Evolutionary conservation across 2,888 invertebrate species (phyloP), one percentile per base, ranked within the genome.

Genomic region (Microctonus hyperodae): DNA sequence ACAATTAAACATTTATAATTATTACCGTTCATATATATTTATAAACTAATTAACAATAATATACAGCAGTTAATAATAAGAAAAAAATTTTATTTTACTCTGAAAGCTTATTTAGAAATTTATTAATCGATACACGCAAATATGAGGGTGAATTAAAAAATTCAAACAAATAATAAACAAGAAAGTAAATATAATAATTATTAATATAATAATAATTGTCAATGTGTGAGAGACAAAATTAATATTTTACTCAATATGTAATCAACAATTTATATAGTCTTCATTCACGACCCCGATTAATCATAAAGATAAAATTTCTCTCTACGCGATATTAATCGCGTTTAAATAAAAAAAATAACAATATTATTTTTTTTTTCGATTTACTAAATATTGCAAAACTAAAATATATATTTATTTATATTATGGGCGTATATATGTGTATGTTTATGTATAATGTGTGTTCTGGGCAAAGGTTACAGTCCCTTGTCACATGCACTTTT

Each of bases 251-350:
- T 51, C 28, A 51, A 44, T 44, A 44, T 44, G 44, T 44, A 44
- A 44, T 44, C 44, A 44, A 44, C 44, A 44, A 44, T 44, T 44
- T 44, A 44, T 44, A 44, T 44, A n/a, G n/a, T n/a, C n/a, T n/a
- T n/a, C 44, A 16, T 16, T 44, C 25, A 55, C 73, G 78, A 76
- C 75, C 76, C 72, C 78, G 72, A 77, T 75, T 70, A 75, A 75
- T 77, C 74, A 74, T 16, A 16, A 20, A 44, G 44, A 44, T 44
- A 44, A 44, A 44, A 44, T 44, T 44, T 44, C 44, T 44, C 44
- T 16, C 44, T 5, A 16, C 16, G 44, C 44, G 44, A 44, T 44
- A 44, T 44, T 44, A 44, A 44, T 44, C 44, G n/a, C 44, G 3
- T 44, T 44, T 44, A 16, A 44, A 44, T 44, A 44, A 63, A 51